These are phyloP conservation scores for Diplodus puntazzo DNA, from an alignment of 2,797 vertebrate genomes.

Conservation along the genomic window DNA sequence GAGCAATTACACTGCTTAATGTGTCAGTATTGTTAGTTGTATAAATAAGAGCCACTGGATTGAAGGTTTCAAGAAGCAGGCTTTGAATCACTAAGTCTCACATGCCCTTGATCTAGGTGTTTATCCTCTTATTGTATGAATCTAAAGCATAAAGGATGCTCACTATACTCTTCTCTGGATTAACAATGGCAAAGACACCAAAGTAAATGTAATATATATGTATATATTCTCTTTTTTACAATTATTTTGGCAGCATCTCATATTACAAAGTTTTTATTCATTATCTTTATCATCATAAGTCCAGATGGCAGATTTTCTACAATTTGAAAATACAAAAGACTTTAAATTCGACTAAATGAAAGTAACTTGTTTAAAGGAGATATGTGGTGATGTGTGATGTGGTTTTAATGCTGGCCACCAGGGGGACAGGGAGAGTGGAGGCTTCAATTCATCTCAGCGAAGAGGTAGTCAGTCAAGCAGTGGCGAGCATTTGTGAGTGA, in stretches of 20 bases:
- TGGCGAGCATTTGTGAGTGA: not conserved
- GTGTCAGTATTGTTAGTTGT: not conserved
- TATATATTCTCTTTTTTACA: not conserved
- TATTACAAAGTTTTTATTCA: not conserved
- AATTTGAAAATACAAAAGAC: not conserved
- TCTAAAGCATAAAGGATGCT: conserved; percentile 18
- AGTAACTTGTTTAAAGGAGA: not conserved
- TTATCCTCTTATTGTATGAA: not conserved
- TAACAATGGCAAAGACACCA: conserved; percentile 15
- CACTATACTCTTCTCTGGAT: not conserved
- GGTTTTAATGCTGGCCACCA: conserved; percentile 68
- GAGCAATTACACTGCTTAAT: not conserved
- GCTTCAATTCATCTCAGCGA: conserved; percentile 25
- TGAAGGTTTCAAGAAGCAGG: not conserved
- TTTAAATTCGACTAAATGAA: not conserved
- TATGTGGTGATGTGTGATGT: conserved; percentile 7
- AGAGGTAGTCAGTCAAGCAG: conserved; percentile 15
- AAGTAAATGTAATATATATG: not conserved
- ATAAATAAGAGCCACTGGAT: not conserved
- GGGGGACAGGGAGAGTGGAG: conserved; percentile 60
- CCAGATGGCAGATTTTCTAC: not conserved
- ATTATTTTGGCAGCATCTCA: not conserved
- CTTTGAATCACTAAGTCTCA: conserved; percentile 16
- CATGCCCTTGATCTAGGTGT: conserved; percentile 4
- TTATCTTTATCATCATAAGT: not conserved